Evolutionary conservation across 2,113 vertebrate species (phyloP), one percentile per base, ranked within the genome.

Genomic region (Scortum barcoo): DNA sequence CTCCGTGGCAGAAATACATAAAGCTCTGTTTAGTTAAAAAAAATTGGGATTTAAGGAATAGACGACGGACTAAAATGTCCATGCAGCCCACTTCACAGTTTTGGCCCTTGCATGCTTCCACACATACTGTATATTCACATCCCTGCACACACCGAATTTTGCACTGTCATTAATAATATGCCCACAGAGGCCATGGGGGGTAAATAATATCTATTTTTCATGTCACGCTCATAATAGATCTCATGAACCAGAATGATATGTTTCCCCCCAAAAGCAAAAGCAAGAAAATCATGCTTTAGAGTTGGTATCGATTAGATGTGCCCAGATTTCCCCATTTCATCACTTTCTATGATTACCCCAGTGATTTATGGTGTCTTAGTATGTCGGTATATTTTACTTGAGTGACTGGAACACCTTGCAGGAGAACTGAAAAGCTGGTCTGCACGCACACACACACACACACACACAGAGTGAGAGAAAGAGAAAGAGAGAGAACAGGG

Each of bases 311-410:
- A 89, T 89, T 80, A 30, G 30, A 78, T 79, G 72, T 83, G 50
- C 71, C 61, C 68, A n/a, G 67, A 84, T 79, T 83, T 83, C 60
- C 78, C 58, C 68, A 76, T 85, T 88, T 82, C 76, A 83, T 86
- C 83, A 86, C 76, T 88, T 85, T 83, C 66, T 81, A 72, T 90
- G 82, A 87, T 89, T 88, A 84, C 78, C 73, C 17, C 48, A 16
- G 77, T 85, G 86, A 88, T 85, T 79, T 83, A 91, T 80, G 11
- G 63, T 53, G 48, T 81, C 68, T 58, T 44, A 50, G 65, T 66
- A 56, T 74, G 40, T 72, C 68, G 3, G 5, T 80, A 51, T 83
- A 69, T 82, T 88, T 84, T 67, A 57, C 22, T 48, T 58, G 78
- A 80, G n/a, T 58, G 68, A 81, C 72, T 74, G 70, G 81, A 81